A percentile compares a stretch with the other conserved stretches of the same genome.
phyloP scores from a whole-genome alignment of 1,140 invertebrate genomes.

The Trichonephila clavipes region DNA sequence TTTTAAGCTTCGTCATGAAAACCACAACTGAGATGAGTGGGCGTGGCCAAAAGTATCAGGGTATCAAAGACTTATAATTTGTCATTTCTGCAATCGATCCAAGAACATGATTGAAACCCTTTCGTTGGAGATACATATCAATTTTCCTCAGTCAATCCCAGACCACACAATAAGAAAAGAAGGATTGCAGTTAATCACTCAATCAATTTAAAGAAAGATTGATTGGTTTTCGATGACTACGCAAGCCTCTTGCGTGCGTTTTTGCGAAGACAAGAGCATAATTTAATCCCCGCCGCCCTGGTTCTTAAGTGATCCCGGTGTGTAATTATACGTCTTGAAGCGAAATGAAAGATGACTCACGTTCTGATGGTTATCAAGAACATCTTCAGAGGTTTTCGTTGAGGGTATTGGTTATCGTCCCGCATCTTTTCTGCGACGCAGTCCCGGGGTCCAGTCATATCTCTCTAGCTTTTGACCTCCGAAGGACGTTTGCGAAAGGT shows the following conservation, averaged over 20 bases:
- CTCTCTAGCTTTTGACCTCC: background rate
- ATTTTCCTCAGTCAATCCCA: background rate
- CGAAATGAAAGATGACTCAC: background rate
- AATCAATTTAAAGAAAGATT: background rate
- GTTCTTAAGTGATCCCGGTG: background rate
- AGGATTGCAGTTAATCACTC: background rate
- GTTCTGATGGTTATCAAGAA: background rate
- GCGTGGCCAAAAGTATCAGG: background rate
- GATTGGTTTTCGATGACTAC: background rate
- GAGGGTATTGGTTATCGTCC: background rate
- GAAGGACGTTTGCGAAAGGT: slow-evolving; percentile 34
- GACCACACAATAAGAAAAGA: background rate
- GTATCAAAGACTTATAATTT: background rate
- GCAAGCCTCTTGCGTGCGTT: background rate
- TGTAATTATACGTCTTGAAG: background rate
- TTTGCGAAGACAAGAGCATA: background rate
- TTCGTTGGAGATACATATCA: background rate
- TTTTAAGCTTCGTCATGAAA: too few species aligned
- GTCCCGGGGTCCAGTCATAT: background rate
- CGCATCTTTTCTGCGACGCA: background rate
- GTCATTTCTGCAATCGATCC: background rate
- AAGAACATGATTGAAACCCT: background rate
- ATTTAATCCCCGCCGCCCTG: too few species aligned
- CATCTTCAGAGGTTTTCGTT: background rate
- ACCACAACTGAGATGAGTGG: background rate